Percentiles rank a stretch among this genome's conserved stretches.
These are phyloP conservation scores for Styela clava DNA, from an alignment of 23 tunicate genomes.

Conservation along the genomic window DNA sequence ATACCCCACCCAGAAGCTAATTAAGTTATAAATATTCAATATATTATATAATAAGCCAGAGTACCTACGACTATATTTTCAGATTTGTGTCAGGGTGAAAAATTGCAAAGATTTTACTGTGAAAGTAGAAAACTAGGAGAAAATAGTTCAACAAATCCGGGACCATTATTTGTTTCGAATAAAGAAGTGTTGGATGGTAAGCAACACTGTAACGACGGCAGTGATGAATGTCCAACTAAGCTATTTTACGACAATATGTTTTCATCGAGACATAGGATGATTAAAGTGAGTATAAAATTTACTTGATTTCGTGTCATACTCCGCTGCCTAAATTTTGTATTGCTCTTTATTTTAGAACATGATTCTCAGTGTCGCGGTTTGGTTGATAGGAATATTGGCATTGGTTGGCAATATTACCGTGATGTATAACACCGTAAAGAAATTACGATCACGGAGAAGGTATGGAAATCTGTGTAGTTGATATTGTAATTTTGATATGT, in stretches of 20 bases:
- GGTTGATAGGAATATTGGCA: conserved; percentile 65
- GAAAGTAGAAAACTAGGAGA: conserved; percentile 34
- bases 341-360: conserved; percentile 32
- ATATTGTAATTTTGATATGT: not conserved
- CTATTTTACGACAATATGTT: conserved; percentile 49
- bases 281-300: conserved; percentile 38
- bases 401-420: conserved; percentile 51
- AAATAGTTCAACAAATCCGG: not conserved
- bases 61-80: no score
- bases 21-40: no score
- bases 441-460: conserved; percentile 33
- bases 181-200: conserved; percentile 37
- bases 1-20: no score
- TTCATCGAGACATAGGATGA: conserved; percentile 53
- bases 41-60: no score
- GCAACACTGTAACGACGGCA: conserved; percentile 64
- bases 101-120: conserved; percentile 54
- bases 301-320: no score
- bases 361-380: conserved; percentile 37
- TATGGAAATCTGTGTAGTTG: no score
- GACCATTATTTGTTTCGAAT: conserved; percentile 40
- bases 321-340: no score
- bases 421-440: conserved; percentile 31
- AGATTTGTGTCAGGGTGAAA: conserved; percentile 40
- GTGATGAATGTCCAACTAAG: conserved; percentile 80